These are phyloP conservation scores for Urocynchramus pylzowi DNA, from an alignment of 2,113 vertebrate genomes.

Conservation along the genomic window DNA sequence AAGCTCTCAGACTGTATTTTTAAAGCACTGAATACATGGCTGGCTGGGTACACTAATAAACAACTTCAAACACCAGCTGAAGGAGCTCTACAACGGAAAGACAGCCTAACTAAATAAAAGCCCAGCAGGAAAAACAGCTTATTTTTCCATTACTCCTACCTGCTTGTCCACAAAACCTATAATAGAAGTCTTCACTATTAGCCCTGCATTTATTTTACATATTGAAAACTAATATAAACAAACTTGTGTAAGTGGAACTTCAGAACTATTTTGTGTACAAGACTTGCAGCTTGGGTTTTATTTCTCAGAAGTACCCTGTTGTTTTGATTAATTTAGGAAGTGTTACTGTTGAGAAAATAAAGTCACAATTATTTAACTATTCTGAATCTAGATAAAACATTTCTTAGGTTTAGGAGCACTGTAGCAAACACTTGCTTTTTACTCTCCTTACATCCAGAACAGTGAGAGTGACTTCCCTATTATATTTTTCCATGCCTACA, in stretches of 20 bases:
- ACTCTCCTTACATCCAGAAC: neutral
- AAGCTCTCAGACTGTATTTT: slow-evolving; percentile 53
- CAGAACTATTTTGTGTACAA: neutral
- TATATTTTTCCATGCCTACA: neutral
- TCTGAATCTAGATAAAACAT: neutral
- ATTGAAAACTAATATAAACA: neutral
- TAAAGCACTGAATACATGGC: slow-evolving; percentile 42
- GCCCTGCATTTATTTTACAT: neutral
- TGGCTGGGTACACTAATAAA: slow-evolving; percentile 63
- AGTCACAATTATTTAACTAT: neutral
- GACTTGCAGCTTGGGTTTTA: neutral
- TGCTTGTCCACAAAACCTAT: neutral
- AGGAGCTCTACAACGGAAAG: slow-evolving; percentile 22
- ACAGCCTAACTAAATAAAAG: slow-evolving; percentile 23
- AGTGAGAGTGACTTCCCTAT: neutral
- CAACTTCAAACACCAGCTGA: slow-evolving; percentile 31
- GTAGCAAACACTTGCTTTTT: neutral
- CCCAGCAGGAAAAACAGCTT: neutral
- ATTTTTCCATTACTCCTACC: neutral
- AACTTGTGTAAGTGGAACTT: neutral
- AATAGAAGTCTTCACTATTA: neutral
- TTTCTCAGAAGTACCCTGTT: neutral
- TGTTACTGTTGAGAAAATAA: neutral
- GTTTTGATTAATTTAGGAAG: neutral
- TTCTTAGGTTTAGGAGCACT: neutral